These are phyloP conservation scores for Sclerurus mexicanus DNA, from an alignment of 2,113 vertebrate genomes.

Conservation along the genomic window DNA sequence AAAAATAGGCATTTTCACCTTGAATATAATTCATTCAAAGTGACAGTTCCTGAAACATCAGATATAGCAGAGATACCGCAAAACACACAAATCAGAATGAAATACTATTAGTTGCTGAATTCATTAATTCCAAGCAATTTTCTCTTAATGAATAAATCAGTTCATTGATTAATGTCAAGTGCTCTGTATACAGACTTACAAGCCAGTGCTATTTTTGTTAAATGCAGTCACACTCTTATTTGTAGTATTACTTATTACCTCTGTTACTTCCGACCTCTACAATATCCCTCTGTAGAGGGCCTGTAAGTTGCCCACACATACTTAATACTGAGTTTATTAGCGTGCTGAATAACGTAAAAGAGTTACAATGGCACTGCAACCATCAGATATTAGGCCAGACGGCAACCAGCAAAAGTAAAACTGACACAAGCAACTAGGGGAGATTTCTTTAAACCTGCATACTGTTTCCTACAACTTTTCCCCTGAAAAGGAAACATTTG, in stretches of 20 bases:
- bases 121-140: background rate
- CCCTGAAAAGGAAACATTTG: background rate
- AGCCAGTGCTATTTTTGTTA: background rate
- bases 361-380: background rate
- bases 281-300: background rate
- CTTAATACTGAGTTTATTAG: background rate
- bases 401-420: background rate
- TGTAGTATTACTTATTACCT: background rate
- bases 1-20: background rate
- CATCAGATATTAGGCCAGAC: no score
- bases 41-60: background rate
- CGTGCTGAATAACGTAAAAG: background rate
- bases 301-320: background rate
- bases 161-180: constrained; percentile 15
- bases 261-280: background rate
- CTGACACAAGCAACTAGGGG: background rate
- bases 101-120: background rate
- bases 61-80: background rate
- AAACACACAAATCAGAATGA: background rate
- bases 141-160: background rate
- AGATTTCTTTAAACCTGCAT: background rate
- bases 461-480: background rate
- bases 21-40: background rate
- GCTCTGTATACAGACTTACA: background rate
- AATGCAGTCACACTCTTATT: background rate